Evolutionary conservation across 1,140 invertebrate species (phyloP).

Genomic region (Lepidurus packardi): DNA sequence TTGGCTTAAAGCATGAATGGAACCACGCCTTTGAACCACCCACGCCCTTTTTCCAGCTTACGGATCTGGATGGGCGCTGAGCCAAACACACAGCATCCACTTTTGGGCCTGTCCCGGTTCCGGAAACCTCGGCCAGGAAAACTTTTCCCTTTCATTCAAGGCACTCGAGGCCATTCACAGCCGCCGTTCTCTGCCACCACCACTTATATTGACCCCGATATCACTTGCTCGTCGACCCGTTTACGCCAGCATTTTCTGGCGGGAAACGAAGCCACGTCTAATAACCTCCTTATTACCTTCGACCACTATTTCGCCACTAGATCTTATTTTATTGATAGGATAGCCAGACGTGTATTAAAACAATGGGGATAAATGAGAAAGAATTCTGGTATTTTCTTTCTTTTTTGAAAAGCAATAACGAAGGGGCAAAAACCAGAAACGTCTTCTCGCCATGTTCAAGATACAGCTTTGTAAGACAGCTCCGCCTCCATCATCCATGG

Average conservation of each 20-base stretch:
- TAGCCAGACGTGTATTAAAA: not conserved
- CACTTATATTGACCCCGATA: constrained; percentile 8
- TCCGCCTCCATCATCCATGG: constrained; percentile 13
- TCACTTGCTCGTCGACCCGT: not conserved
- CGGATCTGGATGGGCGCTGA: not conserved
- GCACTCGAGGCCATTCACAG: constrained; percentile 4
- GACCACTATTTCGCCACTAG: not conserved
- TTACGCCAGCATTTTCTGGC: constrained; percentile 14
- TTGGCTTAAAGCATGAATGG: constrained; percentile 9
- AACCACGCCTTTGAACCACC: constrained; percentile 1
- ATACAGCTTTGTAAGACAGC: constrained; percentile 10
- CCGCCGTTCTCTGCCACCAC: not conserved
- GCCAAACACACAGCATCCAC: constrained; percentile 13
- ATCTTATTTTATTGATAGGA: not conserved
- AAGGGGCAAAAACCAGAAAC: not conserved
- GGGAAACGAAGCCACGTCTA: constrained; percentile 5
- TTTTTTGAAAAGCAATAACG: not conserved
- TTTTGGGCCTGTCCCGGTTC: constrained; percentile 7
- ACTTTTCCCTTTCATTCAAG: constrained; percentile 9
- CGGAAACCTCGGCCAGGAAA: not conserved
- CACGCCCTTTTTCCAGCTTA: not conserved
- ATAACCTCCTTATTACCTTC: constrained; percentile 11
- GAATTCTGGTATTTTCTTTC: not conserved
- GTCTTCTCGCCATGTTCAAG: not conserved
- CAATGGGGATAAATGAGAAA: not conserved